Evolutionary conservation across 2,797 vertebrate species (phyloP), one percentile per base, ranked within the genome.

Genomic region (Adelosebastes latens): DNA sequence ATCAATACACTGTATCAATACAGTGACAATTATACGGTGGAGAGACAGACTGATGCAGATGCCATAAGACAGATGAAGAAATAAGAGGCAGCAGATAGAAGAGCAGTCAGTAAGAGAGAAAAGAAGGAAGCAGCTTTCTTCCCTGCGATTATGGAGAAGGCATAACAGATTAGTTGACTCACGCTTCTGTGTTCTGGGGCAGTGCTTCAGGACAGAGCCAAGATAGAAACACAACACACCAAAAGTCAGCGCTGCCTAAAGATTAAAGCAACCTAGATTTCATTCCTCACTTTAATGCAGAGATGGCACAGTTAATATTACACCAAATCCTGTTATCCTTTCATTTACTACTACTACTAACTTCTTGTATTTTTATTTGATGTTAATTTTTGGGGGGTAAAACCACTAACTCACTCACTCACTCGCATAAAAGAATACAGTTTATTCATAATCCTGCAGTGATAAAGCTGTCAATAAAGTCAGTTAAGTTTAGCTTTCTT

Each of bases 81-180:
- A 82, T 24, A 74, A 4, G 49, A 70, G 65, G 49, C 32, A 81
- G 58, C 72, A 61, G 75, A 86, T 25, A 81, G 73, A 67, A 34
- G 58, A 64, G 66, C 63, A 82, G 59, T 64, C 72, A 73, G 29
- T 56, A 29, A 68, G 32, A 71, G n/a, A 81, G 34, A 42, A 49
- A 75, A 70, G 29, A 67, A 76, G 80, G 67, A 74, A 49, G 75
- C 67, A 79, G 80, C 7, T 7, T 78, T 86, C 67, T 65, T 65
- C 78, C 83, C 84, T 73, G 75, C 39, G 34, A 86, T 81, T 31
- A 69, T 69, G 56, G 74, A 84, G 76, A 76, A 83, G 74, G 84
- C 83, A 82, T 22, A 80, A 42, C 82, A 90, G 87, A 94, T 93
- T 89, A 91, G 90, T 82, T 92, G 88, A 90, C 71, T 92, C 90